Evolutionary conservation across 2,797 vertebrate species (phyloP), one percentile per base, ranked within the genome.

Genomic region (Chelon auratus): DNA sequence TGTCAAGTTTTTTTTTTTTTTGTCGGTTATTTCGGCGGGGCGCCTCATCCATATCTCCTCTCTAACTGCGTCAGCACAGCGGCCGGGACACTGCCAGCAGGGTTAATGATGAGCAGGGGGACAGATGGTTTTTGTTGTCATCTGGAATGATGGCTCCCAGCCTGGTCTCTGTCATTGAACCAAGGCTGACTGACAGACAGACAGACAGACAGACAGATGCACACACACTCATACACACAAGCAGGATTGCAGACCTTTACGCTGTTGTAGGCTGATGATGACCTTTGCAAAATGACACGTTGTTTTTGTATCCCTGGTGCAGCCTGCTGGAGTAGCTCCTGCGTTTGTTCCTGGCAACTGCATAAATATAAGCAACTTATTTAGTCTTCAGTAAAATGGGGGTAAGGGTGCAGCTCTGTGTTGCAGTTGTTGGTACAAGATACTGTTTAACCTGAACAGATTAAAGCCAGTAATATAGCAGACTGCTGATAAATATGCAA

Each of bases 111-210:
- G 85, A 88, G 84, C 70, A 45, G 26, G 26, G 66, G 87, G 66
- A 83, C 82, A 87, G 86, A 88, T 89, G 86, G 56, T 85, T 89
- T 82, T 72, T 59, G 75, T 84, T 88, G 86, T 90, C 80, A 78
- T 71, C 79, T 85, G 72, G 80, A 88, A 68, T 79, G 72, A 90
- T 85, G 83, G 80, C 81, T 84, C 53, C 62, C 60, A 68, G 85
- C 81, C 75, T 77, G 1, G 57, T 61, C 58, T 79, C 78, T 81
- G 81, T 82, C 83, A 83, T 37, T 75, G 67, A 82, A 77, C 69
- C 67, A 42, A 58, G 39, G 72, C 70, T 65, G 59, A 82, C 51
- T 40, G 60, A 73, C 63, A 50, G 30, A 62, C 36, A 42, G 59
- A 72, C 62, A 47, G 59, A 82, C 51, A 43, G 60, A 73, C 63